A percentile compares a stretch with the other conserved stretches of the same genome.
Evolutionary conservation across 2,888 invertebrate genomes (phyloP).

Genomic region (Cabera pusaria): DNA sequence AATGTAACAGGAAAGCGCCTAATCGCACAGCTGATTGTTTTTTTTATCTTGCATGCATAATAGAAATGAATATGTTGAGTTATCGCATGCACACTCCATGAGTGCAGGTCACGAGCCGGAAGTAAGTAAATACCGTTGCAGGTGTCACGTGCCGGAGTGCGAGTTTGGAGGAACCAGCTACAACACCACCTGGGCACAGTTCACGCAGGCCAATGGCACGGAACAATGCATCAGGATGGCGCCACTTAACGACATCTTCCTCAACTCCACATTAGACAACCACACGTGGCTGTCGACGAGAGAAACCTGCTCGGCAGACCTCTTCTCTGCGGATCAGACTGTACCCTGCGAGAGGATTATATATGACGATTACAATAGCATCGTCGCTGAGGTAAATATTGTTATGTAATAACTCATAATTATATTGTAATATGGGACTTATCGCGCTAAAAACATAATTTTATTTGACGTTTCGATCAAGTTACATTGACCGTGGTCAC

Average conservation of each 20-base stretch:
- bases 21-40: too few relatives aligned
- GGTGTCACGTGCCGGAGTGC: constrained; percentile 67
- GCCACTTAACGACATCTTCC: constrained; percentile 25
- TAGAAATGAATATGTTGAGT: constrained; percentile 12
- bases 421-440: too few relatives aligned
- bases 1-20: too few relatives aligned
- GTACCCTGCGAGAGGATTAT: constrained; percentile 79
- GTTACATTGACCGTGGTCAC: too few relatives aligned
- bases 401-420: too few relatives aligned
- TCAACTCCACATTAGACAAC: constrained; percentile 21
- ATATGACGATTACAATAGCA: constrained; percentile 84
- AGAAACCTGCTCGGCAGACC: constrained; percentile 56
- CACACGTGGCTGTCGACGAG: constrained; percentile 20
- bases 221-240: constrained; percentile 63
- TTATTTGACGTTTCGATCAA: too few relatives aligned
- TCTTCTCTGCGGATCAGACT: constrained; percentile 54
- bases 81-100: background rate
- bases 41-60: constrained; percentile 12
- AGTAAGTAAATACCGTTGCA: constrained; percentile 37
- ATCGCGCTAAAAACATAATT: too few relatives aligned
- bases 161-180: constrained; percentile 44
- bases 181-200: constrained; percentile 76
- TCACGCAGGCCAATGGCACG: constrained; percentile 58
- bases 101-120: background rate
- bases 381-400: constrained; percentile 85